Conservation (phyloP, 2,888 invertebrate genomes). For the Balanococcus diminutus region DNA sequence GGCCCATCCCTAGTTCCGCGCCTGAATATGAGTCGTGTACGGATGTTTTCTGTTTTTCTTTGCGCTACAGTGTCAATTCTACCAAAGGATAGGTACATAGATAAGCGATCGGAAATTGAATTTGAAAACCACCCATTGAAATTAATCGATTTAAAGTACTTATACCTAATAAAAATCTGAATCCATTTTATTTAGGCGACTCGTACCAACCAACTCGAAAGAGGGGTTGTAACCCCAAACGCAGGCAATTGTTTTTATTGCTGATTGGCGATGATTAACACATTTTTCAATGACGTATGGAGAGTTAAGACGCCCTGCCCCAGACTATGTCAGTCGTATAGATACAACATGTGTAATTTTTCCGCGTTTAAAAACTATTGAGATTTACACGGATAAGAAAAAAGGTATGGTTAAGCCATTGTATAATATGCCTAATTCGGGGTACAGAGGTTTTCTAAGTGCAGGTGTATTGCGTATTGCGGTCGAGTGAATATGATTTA, state of each 20-base stretch:
- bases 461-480: not conserved
- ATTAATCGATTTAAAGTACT: conserved; percentile 12
- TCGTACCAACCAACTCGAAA: not conserved
- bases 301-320: not conserved
- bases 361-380: not conserved
- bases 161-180: not conserved
- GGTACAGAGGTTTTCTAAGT: not conserved
- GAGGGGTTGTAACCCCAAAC: too few relatives aligned
- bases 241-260: not conserved
- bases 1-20: too few relatives aligned
- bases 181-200: not conserved
- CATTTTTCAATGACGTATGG: not conserved
- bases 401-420: not conserved
- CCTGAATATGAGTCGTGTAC: too few relatives aligned
- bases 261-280: conserved; percentile 6
- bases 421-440: too few relatives aligned
- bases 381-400: not conserved
- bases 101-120: conserved; percentile 17
- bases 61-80: too few relatives aligned
- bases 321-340: not conserved
- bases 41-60: too few relatives aligned
- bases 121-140: not conserved
- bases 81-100: too few relatives aligned
- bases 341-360: conserved; percentile 10
- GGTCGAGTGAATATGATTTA: conserved; percentile 4